phyloP scores from a whole-genome alignment of 1,140 invertebrate genomes.

The Macrobrachium nipponense region DNA sequence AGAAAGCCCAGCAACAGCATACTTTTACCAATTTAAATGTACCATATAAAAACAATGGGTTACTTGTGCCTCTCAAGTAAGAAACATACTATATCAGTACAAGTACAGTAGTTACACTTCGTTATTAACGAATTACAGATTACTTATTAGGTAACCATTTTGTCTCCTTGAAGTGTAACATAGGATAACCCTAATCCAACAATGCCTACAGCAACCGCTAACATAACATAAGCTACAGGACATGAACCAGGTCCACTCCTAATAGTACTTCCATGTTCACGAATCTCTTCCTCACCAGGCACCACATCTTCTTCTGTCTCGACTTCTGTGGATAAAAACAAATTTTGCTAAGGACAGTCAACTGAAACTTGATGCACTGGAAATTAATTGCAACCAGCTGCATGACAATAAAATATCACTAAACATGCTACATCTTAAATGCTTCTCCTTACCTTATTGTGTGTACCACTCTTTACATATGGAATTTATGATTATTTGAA shows the following conservation, averaged over 20 bases:
- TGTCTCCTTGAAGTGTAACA: conserved; percentile 10
- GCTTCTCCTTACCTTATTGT: too few species aligned
- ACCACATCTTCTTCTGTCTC: not conserved
- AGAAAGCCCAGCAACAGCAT: too few species aligned
- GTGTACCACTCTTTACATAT: too few species aligned
- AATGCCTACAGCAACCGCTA: conserved; percentile 12
- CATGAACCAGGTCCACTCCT: not conserved
- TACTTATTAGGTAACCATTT: conserved; percentile 17
- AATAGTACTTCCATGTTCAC: not conserved
- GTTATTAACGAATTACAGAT: not conserved
- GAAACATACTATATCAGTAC: not conserved
- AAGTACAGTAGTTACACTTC: not conserved
- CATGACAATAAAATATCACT: too few species aligned
- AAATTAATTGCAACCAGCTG: too few species aligned
- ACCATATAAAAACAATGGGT: too few species aligned
- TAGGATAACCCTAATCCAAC: conserved; percentile 31
- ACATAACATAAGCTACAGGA: conserved; percentile 21
- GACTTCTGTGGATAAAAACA: too few species aligned
- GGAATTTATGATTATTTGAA: too few species aligned
- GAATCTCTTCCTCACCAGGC: not conserved
- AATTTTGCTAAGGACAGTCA: too few species aligned
- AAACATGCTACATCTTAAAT: too few species aligned
- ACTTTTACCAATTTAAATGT: too few species aligned
- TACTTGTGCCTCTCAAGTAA: not conserved
- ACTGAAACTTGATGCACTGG: too few species aligned